phyloP scores from a whole-genome alignment of 2,113 vertebrate genomes.

The Equus quagga region DNA sequence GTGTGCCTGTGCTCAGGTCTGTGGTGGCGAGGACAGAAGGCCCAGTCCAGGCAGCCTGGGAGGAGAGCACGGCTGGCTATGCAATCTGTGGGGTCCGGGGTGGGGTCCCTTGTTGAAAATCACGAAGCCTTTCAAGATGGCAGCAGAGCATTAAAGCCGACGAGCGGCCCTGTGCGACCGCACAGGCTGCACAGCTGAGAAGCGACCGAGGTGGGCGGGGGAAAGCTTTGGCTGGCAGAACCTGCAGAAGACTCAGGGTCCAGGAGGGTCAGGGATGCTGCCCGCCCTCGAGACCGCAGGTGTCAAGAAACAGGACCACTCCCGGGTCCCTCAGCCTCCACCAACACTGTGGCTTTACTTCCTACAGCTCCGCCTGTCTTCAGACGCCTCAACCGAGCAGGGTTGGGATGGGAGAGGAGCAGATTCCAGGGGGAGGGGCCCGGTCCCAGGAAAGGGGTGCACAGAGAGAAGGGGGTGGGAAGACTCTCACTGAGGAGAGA shows the following conservation, averaged over 20 bases:
- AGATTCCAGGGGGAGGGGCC: background rate
- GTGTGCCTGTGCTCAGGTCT: rapidly evolving
- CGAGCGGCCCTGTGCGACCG: too few species aligned
- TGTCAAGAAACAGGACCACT: background rate
- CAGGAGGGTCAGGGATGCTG: background rate
- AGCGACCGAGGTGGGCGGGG: too few species aligned
- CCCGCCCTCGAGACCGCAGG: background rate
- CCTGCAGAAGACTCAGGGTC: background rate
- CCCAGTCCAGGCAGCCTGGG: background rate
- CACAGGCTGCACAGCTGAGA: rapidly evolving
- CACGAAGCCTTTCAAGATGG: background rate
- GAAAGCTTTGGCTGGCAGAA: background rate
- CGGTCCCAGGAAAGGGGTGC: background rate
- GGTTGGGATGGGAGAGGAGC: background rate
- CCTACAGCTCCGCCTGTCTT: too few species aligned
- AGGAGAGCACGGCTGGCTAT: background rate
- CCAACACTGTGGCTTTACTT: rapidly evolving
- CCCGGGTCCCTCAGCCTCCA: background rate
- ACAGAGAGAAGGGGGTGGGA: background rate
- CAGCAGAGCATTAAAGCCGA: too few species aligned
- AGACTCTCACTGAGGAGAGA: background rate
- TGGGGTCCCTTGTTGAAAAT: background rate
- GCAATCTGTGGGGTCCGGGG: background rate
- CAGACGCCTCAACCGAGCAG: rapidly evolving
- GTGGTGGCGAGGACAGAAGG: too few species aligned